A percentile compares a stretch with the other conserved stretches of the same genome.
phyloP scores from a whole-genome alignment of 2,113 vertebrate species.

The Thamnaconus septentrionalis region DNA sequence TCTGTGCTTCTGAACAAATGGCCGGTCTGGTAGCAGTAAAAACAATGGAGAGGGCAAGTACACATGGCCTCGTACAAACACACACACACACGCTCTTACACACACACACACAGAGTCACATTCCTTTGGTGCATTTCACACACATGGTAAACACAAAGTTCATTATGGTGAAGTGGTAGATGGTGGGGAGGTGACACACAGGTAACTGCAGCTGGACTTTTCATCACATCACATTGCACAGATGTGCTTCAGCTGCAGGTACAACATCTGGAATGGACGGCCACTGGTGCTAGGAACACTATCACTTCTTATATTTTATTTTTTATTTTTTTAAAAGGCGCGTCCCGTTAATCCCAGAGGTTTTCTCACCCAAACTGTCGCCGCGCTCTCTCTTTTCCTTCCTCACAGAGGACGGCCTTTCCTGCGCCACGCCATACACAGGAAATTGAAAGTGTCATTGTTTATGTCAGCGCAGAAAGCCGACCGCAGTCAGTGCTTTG shows the following conservation, averaged over 20 bases:
- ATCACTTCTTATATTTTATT: too few species aligned
- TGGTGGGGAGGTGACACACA: conserved; percentile 30
- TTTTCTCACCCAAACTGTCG: conserved; percentile 22
- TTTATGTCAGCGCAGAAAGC: conserved; percentile 71
- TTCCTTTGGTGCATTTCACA: conserved; percentile 65
- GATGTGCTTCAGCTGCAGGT: conserved; percentile 52
- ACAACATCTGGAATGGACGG: conserved; percentile 36
- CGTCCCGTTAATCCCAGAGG: not conserved
- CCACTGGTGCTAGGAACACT: conserved; percentile 5
- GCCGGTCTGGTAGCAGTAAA: conserved; percentile 62
- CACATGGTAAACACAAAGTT: conserved; percentile 64
- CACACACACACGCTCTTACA: conserved; percentile 34
- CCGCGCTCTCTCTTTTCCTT: conserved; percentile 36
- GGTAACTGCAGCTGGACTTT: conserved; percentile 57
- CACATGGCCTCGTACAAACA: conserved; percentile 57
- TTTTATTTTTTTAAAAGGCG: too few species aligned
- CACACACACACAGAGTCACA: conserved; percentile 44
- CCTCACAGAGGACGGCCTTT: conserved; percentile 49
- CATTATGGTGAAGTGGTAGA: conserved; percentile 49
- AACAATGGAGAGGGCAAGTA: conserved; percentile 68
- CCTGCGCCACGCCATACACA: conserved; percentile 46
- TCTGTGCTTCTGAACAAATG: conserved; percentile 63
- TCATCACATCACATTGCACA: conserved; percentile 48
- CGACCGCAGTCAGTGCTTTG: conserved; percentile 41
- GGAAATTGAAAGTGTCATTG: conserved; percentile 75